Base-by-base conservation (phyloP, 92 coral and sea anemone species). In the Hydrozoanthus gracilis region DNA sequence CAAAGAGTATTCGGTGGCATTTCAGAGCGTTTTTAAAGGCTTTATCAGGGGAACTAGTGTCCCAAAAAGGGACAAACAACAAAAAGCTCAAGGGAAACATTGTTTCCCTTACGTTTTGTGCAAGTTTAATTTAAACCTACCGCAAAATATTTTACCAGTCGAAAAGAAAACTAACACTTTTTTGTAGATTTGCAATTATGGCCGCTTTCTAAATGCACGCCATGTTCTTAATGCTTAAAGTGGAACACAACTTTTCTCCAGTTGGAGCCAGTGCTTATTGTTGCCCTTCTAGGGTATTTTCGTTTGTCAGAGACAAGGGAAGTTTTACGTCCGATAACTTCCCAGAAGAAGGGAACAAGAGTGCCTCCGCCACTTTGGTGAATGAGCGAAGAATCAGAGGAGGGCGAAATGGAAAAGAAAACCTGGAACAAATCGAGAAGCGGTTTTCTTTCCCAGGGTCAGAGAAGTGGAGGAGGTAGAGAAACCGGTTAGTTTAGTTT, bases 101-200 rank as follows among this genome's bases (percentile, higher is more conserved):
- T 11, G 93, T 94, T 94, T 95, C 98, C 95, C 89, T 90, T 93
- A 88, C 91, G 79, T 92, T 90, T 90, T 71, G 80, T 86, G 82
- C 55, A 48, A 60, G 71, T 27, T 84, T 87, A 78, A 58, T 55
- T 82, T 82, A 70, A 68, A 78, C 8, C 73, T 60, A 66, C 66
- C 69, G 58, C 75, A 82, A 83, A 46, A 75, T 68, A 83, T 69
- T 39, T 58, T 55, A 87, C 69, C 79, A 82, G 70, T 86, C 83
- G 77, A 82, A 82, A 87, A 48, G 71, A 76, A 69, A 49, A 72
- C 47, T 62, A 69, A 39, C 45, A 8, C 84, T 61, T 47, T 82
- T 44, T 73, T 86, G 79, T 86, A 17, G 8, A 77, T 72, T 83
- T 90, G 86, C 91, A 92, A 94, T 49, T 94, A 94, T 94, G 98